A percentile compares a stretch with the other conserved stretches of the same genome.
phyloP scores from a whole-genome alignment of 2,113 vertebrate species.

The Poecilia latipinna region DNA sequence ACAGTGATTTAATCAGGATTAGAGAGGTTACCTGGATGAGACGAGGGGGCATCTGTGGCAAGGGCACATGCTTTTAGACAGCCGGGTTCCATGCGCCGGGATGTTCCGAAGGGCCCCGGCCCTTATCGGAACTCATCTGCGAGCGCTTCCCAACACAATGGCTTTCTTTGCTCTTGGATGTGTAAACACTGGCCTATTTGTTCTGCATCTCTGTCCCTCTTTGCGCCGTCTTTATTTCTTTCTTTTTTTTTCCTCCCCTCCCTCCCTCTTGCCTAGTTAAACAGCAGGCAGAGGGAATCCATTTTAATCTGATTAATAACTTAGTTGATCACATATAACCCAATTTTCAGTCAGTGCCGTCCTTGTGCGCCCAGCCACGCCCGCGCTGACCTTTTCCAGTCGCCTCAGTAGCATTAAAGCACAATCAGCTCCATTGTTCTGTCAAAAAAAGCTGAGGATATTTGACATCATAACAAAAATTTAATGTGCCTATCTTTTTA shows the following conservation, averaged over 20 bases:
- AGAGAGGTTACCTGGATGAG: constrained; percentile 82
- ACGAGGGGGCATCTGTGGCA: constrained; percentile 62
- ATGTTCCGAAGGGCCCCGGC: constrained; percentile 12
- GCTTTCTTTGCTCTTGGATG: constrained; percentile 59
- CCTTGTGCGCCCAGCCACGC: constrained; percentile 95
- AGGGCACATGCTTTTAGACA: constrained; percentile 67
- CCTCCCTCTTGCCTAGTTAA: constrained; percentile 88
- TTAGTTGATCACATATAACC: constrained; percentile 99
- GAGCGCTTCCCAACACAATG: constrained; percentile 61
- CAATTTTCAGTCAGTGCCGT: constrained; percentile 98
- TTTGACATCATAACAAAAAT: constrained; percentile 97
- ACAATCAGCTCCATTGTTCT: constrained; percentile 98
- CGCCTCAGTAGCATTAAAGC: constrained; percentile 91
- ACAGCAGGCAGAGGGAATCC: constrained; percentile 99
- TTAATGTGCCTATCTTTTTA: constrained; percentile 92
- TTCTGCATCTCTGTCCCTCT: constrained; percentile 80
- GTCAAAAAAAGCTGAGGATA: constrained; percentile 90
- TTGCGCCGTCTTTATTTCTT: constrained; percentile 58
- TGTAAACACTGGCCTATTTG: constrained; percentile 80
- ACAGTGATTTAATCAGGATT: constrained; percentile 85
- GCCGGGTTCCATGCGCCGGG: constrained; percentile 18
- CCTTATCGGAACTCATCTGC: constrained; percentile 49
- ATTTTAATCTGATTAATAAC: constrained; percentile 99
- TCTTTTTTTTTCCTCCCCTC: constrained; percentile 63
- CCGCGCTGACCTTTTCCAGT: constrained; percentile 98